Conservation (phyloP, 2,888 invertebrate species). For the Eudemis profundana region DNA sequence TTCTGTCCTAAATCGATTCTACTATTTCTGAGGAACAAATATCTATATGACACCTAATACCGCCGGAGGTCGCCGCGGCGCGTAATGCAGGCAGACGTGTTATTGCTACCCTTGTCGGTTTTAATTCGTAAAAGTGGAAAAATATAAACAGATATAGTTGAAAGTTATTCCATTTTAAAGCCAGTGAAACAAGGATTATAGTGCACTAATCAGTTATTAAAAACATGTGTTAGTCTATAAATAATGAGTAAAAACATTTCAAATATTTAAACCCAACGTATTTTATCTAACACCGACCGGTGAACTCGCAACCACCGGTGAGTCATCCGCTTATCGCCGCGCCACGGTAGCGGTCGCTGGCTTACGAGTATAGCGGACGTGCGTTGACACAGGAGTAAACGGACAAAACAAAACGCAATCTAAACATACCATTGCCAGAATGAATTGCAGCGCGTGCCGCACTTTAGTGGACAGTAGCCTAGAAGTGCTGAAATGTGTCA, state of each 20-base stretch:
- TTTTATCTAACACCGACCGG: background rate
- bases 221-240: background rate
- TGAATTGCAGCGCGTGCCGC: no score
- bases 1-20: no score
- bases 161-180: background rate
- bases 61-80: no score
- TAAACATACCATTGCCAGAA: no score
- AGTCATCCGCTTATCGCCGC: background rate
- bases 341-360: constrained; percentile 1
- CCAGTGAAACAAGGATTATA: constrained; percentile 3
- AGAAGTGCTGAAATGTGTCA: no score
- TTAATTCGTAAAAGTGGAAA: background rate
- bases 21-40: no score
- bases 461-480: no score
- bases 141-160: background rate
- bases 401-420: no score
- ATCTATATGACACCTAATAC: no score
- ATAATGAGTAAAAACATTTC: background rate
- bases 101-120: background rate
- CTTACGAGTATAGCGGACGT: background rate
- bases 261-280: background rate
- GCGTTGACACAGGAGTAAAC: background rate
- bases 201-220: background rate
- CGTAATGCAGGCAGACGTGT: background rate
- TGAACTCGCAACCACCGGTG: background rate